phyloP scores from a whole-genome alignment of 2,113 vertebrate species.

The Grammomys dolichurus region DNA sequence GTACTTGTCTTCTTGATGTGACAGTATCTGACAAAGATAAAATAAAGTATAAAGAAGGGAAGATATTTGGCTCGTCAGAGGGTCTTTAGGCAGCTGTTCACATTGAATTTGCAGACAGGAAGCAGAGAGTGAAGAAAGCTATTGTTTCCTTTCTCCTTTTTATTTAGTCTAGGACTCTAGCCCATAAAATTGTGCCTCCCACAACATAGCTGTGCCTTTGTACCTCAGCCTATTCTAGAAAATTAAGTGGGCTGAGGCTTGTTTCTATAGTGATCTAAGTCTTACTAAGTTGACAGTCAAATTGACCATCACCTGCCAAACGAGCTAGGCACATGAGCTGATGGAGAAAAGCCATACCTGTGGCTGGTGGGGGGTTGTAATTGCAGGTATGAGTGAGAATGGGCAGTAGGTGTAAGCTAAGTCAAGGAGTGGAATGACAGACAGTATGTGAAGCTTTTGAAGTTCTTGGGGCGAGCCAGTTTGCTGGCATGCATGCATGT shows the following conservation, averaged over 20 bases:
- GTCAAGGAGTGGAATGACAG: background rate
- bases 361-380: slow-evolving; percentile 19
- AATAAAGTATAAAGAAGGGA: background rate
- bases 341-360: slow-evolving; percentile 7
- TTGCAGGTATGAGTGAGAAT: slow-evolving; percentile 2
- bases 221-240: background rate
- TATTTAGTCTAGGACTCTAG: background rate
- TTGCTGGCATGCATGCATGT: background rate
- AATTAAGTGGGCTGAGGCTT: background rate
- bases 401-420: slow-evolving; percentile 9
- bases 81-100: background rate
- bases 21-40: background rate
- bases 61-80: background rate
- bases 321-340: background rate
- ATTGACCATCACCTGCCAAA: background rate
- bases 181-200: background rate
- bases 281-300: background rate
- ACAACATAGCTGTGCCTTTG: background rate
- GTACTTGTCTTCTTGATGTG: background rate
- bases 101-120: background rate
- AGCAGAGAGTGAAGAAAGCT: background rate
- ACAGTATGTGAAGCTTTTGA: background rate
- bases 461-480: background rate
- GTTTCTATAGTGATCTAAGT: background rate
- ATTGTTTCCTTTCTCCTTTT: background rate